Conservation (phyloP, 1,140 invertebrate species). For the Atopsyche davidsoni region DNA sequence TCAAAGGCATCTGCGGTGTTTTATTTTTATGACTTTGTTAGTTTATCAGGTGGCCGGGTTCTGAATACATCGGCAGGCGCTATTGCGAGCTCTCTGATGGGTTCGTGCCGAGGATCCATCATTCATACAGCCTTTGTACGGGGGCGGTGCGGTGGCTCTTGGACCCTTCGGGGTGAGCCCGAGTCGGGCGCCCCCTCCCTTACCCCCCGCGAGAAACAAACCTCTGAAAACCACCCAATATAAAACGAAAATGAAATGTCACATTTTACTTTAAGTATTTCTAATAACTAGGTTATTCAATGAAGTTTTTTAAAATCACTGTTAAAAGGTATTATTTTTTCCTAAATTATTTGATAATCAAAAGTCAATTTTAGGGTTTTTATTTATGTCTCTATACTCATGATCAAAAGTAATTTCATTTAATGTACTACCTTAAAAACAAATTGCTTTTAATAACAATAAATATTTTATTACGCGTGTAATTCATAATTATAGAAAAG, state of each 20-base stretch:
- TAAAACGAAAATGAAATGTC: too few relatives aligned
- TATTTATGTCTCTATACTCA: background rate
- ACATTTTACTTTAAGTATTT: too few relatives aligned
- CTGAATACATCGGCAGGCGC: constrained; percentile 5
- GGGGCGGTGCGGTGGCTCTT: too few relatives aligned
- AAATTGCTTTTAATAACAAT: background rate
- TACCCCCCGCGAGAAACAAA: too few relatives aligned
- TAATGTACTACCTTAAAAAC: background rate
- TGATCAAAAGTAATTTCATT: background rate
- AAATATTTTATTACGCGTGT: background rate
- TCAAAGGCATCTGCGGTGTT: constrained; percentile 7
- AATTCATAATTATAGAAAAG: too few relatives aligned
- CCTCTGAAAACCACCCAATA: too few relatives aligned
- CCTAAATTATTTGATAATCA: background rate
- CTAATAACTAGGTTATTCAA: too few relatives aligned
- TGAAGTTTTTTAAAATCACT: too few relatives aligned
- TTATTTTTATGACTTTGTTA: constrained; percentile 3
- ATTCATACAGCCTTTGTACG: constrained; percentile 22
- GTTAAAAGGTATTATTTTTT: background rate
- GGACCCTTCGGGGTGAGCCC: background rate
- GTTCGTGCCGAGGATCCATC: constrained; percentile 30
- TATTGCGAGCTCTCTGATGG: constrained; percentile 18
- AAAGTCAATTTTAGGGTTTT: background rate
- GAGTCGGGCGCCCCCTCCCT: too few relatives aligned
- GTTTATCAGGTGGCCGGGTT: constrained; percentile 6